Conservation (phyloP, 2,113 vertebrate genomes). For the Archilochus colubris region DNA sequence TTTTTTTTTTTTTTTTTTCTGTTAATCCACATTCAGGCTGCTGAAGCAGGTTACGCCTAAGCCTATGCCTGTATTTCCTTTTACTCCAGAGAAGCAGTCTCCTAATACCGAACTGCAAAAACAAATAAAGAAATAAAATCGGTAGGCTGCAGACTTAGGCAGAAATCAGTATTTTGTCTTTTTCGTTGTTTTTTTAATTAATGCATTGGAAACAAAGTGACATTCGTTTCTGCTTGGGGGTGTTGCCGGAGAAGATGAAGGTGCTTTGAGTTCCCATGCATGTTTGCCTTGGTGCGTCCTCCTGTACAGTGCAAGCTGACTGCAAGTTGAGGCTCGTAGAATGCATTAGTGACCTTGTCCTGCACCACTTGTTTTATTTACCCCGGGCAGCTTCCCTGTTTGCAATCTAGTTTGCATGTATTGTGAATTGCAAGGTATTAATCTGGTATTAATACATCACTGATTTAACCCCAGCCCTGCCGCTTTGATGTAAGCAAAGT, state of each 20-base stretch:
- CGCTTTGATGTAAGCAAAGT: not conserved
- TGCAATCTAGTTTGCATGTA: not conserved
- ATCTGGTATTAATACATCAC: not conserved
- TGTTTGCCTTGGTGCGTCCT: rapidly evolving
- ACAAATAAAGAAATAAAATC: not conserved
- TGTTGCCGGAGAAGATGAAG: not conserved
- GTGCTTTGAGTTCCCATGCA: not conserved
- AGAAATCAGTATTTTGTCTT: not conserved
- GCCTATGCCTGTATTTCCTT: rapidly evolving
- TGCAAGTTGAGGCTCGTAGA: rapidly evolving
- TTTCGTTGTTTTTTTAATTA: not conserved
- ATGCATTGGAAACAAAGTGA: not conserved
- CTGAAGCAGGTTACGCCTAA: not conserved
- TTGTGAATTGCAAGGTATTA: not conserved
- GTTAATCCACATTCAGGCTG: not conserved
- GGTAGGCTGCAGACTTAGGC: not conserved
- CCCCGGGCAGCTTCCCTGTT: not conserved
- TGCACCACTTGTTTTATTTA: not conserved
- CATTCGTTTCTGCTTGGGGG: not conserved
- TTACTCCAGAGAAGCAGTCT: not conserved
- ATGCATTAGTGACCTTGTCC: not conserved
- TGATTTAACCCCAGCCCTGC: not conserved
- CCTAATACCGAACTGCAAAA: not conserved
- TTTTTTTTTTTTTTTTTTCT: not conserved
- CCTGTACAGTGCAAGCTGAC: not conserved